These are phyloP conservation scores for Ashinkailepas kermadecensis DNA, from an alignment of 2,888 invertebrate species.

Conservation along the genomic window DNA sequence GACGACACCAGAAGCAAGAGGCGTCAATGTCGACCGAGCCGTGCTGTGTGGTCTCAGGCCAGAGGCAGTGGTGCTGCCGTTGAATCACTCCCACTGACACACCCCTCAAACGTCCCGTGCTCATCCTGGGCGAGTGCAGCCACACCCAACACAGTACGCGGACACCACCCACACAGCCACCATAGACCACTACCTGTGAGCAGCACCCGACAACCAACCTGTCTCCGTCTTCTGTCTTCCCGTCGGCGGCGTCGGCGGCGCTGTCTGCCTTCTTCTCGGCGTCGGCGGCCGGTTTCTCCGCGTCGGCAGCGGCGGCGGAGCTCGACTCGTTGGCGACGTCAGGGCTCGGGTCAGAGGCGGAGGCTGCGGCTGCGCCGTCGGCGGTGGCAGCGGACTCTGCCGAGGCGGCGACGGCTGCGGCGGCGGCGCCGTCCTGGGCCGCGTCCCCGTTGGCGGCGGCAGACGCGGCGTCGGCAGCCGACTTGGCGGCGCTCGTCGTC, in stretches of 20 bases:
- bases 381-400: not conserved
- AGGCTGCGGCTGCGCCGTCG: not conserved
- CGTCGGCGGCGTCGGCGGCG: constrained; percentile 27
- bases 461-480: not conserved
- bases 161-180: not conserved
- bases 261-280: constrained; percentile 29
- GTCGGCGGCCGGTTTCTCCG: constrained; percentile 29
- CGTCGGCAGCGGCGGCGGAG: constrained; percentile 11
- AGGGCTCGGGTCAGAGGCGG: not conserved
- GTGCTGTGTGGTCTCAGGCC: too few species aligned
- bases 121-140: not conserved
- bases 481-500: not conserved
- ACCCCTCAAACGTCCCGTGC: too few species aligned
- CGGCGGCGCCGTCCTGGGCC: not conserved
- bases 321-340: not conserved
- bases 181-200: not conserved
- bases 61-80: too few species aligned
- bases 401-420: not conserved
- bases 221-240: constrained; percentile 33
- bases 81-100: too few species aligned
- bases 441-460: not conserved
- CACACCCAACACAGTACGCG: not conserved
- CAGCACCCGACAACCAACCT: constrained; percentile 14
- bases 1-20: too few species aligned
- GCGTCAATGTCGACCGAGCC: too few species aligned